Evolutionary conservation across 2,888 invertebrate genomes (phyloP).

Genomic region (Biston stratarius): DNA sequence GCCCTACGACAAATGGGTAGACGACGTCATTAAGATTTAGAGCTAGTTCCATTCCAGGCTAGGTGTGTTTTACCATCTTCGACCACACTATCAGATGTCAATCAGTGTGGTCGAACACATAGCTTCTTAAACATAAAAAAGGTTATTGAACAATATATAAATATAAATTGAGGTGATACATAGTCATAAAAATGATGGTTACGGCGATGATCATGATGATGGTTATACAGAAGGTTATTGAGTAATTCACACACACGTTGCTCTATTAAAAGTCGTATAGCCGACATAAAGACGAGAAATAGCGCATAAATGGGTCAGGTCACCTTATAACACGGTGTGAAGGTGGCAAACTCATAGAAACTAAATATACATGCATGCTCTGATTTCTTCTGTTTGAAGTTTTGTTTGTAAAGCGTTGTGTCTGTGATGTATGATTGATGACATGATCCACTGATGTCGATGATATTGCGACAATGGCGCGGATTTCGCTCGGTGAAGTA

Average conservation of each 20-base stretch:
- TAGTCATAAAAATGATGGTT: background rate
- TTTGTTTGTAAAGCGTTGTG: background rate
- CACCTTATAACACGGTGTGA: conserved; percentile 40
- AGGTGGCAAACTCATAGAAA: conserved; percentile 30
- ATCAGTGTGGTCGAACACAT: too few relatives aligned
- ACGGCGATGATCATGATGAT: background rate
- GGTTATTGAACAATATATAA: background rate
- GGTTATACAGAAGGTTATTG: background rate
- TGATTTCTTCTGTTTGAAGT: conserved; percentile 11
- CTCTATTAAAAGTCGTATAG: conserved; percentile 7
- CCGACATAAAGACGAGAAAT: conserved; percentile 30
- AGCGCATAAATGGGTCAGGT: conserved; percentile 54
- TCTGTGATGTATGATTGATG: background rate
- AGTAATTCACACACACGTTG: background rate
- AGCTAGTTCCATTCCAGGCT: too few relatives aligned
- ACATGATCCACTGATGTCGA: too few relatives aligned
- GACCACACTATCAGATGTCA: too few relatives aligned
- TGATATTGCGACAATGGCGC: too few relatives aligned
- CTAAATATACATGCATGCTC: conserved; percentile 29
- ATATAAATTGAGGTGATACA: background rate
- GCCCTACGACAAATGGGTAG: too few relatives aligned
- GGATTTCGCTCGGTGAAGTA: too few relatives aligned
- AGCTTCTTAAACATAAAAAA: too few relatives aligned
- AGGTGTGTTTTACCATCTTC: too few relatives aligned
- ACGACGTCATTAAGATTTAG: too few relatives aligned